Base-by-base conservation (phyloP, 2,113 vertebrate species). In the Piprites chloris region DNA sequence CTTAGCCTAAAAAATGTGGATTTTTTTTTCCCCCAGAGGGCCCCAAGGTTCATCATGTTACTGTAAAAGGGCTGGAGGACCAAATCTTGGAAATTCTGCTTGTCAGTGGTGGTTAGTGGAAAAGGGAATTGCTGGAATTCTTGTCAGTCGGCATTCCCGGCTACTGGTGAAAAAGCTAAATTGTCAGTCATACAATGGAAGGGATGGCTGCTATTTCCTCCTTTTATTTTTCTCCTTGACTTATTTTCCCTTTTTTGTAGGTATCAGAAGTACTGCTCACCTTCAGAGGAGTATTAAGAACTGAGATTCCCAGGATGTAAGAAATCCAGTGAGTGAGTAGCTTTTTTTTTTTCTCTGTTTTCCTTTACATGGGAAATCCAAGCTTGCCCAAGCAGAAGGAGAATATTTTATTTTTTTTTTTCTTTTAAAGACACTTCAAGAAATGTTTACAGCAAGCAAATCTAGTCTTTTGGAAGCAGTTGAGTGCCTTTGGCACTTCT, bases 361-460 rank as follows among this genome's bases (percentile, higher is more conserved):
- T 89, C n/a, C 35, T 86, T 89, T 68, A 66, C 37, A 9, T 79
- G 66, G 72, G 73, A 78, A 92, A 63, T 37, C 41, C 19, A 59
- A 52, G 68, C 33, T 93, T 72, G 15, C 12, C 56, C 37, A 56
- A 86, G 71, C 17, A 86, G 68, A 90, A 88, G 47, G 65, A 61
- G 26, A 59, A 32, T 47, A 37, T 55, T 56, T 17, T 6, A 28
- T 3, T 24, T 67, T 50, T 32, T 58, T 35, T 42, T 72, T 41
- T 21, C 12, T 85, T 74, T 56, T 37, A 41, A 66, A 85, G 28
- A 77, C 33, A 55, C 33, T 88, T 90, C 26, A 90, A 65, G 65
- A 86, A 89, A 69, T 77, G 68, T 94, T 94, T 95, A 75, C 32
- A 96, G 28, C 52, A 84, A 67, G 68, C 24, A 85, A 78, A 92